Percentiles rank a stretch among this genome's conserved stretches.
phyloP scores from a whole-genome alignment of 2,888 invertebrate species.

The Lymantria monacha region DNA sequence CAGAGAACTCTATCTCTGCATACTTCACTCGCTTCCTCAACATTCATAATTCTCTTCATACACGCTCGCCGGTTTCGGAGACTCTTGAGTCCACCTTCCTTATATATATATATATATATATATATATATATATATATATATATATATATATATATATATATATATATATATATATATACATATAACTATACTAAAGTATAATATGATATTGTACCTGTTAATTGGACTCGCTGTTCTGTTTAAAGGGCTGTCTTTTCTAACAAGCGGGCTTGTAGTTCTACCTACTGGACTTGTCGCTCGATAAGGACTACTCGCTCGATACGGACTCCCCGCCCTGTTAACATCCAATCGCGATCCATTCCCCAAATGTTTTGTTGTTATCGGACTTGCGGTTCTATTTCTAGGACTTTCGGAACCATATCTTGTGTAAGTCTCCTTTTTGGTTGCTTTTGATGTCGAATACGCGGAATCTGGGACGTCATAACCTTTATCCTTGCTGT shows the following conservation, averaged over 20 bases:
- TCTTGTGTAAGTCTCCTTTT: slow-evolving; percentile 60
- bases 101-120: too few relatives aligned
- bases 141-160: too few relatives aligned
- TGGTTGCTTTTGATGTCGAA: slow-evolving; percentile 64
- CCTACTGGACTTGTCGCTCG: slow-evolving; percentile 73
- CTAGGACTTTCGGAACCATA: slow-evolving; percentile 74
- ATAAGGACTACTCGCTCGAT: slow-evolving; percentile 62
- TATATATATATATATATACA: too few relatives aligned
- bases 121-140: too few relatives aligned
- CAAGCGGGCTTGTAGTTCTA: slow-evolving; percentile 79
- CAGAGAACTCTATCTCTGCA: too few relatives aligned
- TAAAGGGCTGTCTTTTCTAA: slow-evolving; percentile 75
- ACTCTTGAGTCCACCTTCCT: too few relatives aligned
- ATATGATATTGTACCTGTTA: slow-evolving; percentile 56
- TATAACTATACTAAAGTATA: too few relatives aligned
- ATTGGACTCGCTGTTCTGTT: slow-evolving; percentile 81
- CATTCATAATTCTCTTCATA: too few relatives aligned
- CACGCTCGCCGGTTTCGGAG: too few relatives aligned
- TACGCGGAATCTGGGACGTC: slow-evolving; percentile 74
- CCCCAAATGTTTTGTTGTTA: slow-evolving; percentile 80
- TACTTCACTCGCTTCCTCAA: too few relatives aligned
- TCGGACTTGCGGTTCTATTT: slow-evolving; percentile 72
- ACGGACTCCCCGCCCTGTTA: slow-evolving; percentile 71
- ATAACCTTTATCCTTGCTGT: slow-evolving; percentile 68
- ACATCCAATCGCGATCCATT: slow-evolving; percentile 73